Evolutionary conservation across 2,888 invertebrate genomes (phyloP).

Genomic region (Apamea epomidion): DNA sequence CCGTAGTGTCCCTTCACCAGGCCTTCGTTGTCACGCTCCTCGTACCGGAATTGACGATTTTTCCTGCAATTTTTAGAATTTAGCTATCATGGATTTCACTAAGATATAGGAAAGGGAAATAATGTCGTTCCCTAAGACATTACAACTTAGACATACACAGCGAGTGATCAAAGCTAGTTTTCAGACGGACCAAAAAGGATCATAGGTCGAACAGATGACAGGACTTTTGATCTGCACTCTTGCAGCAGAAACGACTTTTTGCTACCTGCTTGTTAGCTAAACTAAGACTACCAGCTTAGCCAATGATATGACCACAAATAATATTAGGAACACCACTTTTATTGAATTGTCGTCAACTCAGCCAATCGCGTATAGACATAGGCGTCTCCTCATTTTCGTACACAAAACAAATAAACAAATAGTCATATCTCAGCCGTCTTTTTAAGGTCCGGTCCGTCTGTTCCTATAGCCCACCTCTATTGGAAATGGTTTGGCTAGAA

Average conservation of each 20-base stretch:
- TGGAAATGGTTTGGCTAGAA: not conserved
- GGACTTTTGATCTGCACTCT: not conserved
- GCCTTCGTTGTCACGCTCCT: slow-evolving; percentile 94
- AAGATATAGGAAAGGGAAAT: not conserved
- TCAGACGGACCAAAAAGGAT: not conserved
- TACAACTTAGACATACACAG: not conserved
- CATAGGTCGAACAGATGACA: too few relatives aligned
- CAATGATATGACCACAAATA: slow-evolving; percentile 2
- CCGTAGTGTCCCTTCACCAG: slow-evolving; percentile 95
- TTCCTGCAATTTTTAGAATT: slow-evolving; percentile 88
- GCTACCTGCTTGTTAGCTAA: too few relatives aligned
- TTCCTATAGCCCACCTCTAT: not conserved
- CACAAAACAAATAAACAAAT: not conserved
- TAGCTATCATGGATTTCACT: not conserved
- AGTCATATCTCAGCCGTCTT: not conserved
- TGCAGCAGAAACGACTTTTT: not conserved
- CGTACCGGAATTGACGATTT: slow-evolving; percentile 95
- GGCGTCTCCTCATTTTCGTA: not conserved
- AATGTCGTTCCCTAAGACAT: not conserved
- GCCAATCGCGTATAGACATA: not conserved
- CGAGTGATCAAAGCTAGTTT: not conserved
- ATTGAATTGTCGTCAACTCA: not conserved
- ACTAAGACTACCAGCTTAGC: not conserved
- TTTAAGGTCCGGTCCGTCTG: not conserved
- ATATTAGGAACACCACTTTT: not conserved